phyloP scores from a whole-genome alignment of 1,140 invertebrate species.

The Sitobion miscanthi region DNA sequence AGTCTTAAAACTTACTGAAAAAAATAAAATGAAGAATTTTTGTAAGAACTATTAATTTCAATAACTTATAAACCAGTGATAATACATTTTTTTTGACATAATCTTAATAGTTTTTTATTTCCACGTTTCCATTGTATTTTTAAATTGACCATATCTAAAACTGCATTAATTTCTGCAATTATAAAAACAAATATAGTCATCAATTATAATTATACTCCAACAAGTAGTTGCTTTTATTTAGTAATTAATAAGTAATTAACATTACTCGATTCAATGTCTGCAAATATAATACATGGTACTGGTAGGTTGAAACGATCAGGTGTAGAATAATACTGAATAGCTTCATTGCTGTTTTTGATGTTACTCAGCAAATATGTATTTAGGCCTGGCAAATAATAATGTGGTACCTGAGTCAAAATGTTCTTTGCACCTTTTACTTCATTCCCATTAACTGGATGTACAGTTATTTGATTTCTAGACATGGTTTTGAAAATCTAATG shows the following conservation, averaged over 20 bases:
- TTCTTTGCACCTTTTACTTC: conserved; percentile 7
- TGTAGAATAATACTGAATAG: conserved; percentile 31
- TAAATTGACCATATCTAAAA: conserved; percentile 31
- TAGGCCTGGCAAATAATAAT: conserved; percentile 27
- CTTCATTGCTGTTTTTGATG: conserved; percentile 1
- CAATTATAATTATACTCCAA: neutral
- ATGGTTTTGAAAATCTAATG: neutral
- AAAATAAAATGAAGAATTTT: neutral
- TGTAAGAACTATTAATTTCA: neutral
- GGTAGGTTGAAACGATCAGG: conserved; percentile 27
- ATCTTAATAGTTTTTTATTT: conserved; percentile 28
- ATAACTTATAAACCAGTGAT: neutral
- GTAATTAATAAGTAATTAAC: neutral
- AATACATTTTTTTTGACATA: conserved; percentile 23
- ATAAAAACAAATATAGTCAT: neutral
- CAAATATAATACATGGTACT: conserved; percentile 9
- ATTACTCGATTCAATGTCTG: conserved; percentile 31
- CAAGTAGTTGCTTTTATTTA: neutral
- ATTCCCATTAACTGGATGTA: conserved; percentile 7
- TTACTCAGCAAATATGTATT: conserved; percentile 14
- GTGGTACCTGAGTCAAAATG: neutral
- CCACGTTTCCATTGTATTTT: conserved; percentile 19
- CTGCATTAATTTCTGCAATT: neutral
- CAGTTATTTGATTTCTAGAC: neutral
- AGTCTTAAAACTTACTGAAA: conserved; percentile 13